Evolutionary conservation across 2,797 vertebrate species (phyloP), one percentile per base, ranked within the genome.

Genomic region (Parauchenoglanis punctatus): DNA sequence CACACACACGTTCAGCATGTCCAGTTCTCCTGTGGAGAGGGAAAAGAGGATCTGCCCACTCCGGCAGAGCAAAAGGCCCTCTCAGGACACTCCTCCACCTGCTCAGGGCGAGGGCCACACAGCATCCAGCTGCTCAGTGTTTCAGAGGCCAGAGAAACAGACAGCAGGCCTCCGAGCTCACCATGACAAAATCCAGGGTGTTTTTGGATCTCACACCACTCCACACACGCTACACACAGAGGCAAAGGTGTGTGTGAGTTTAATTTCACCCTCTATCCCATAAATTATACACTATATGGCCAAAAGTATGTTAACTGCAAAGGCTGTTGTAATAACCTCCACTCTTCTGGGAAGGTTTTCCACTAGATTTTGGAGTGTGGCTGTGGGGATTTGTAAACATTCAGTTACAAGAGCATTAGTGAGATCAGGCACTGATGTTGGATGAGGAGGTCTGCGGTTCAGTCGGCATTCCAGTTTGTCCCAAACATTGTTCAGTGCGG

Each of bases 1-100:
- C 86, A 91, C 85, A 25, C 92, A 94, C 84, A 91, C 86, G 4
- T 78, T 93, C 87, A 93, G 89, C 68, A 40, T 92, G 56, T 93
- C 93, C 81, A 83, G 81, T 80, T 93, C 91, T 20, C 92, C 92
- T 1, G 28, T 83, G 52, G 92, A 93, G 54, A 67, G 35, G 54
- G 86, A 89, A 54, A 91, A 89, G 63, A 87, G 54, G 76, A 56
- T 92, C 83, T 84, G 90, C 58, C 10, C 86, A 49, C 75, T 94
- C 13, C 90, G 91, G 65, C 92, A 92, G 88, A 86, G 68, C 35
- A 35, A 87, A 70, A 84, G 85, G 3, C 81, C 87, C 7, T 72
- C 86, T 17, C 91, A 90, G 86, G 89, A 90, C 88, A 91, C 90
- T 59, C 80, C 81, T 81, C 80, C 78, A 28, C 88, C 82, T 65